These are phyloP conservation scores for Corythaixoides concolor DNA, from an alignment of 2,113 vertebrate species.

Conservation along the genomic window DNA sequence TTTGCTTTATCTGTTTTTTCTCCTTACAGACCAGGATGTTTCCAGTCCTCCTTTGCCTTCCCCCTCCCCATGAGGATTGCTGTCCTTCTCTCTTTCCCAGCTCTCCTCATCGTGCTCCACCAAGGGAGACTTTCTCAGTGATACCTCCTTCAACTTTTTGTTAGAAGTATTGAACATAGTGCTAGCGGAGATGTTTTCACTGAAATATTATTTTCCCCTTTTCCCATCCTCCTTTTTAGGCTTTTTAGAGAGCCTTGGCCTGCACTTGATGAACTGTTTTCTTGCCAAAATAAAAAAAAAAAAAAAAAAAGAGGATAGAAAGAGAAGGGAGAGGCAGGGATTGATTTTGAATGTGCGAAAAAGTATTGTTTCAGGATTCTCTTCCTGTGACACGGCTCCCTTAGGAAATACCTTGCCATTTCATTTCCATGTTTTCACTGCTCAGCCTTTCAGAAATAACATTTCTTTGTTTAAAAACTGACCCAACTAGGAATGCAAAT, in stretches of 20 bases:
- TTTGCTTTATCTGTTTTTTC: not conserved
- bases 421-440: slow-evolving; percentile 16
- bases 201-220: not conserved
- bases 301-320: not conserved
- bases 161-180: not conserved
- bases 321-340: not conserved
- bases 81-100: not conserved
- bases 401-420: not conserved
- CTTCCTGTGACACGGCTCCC: not conserved
- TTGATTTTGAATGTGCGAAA: not conserved
- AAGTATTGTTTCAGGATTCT: slow-evolving; percentile 19
- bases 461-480: slow-evolving; percentile 14
- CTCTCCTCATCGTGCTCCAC: not conserved
- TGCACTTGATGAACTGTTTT: not conserved
- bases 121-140: not conserved
- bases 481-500: not conserved
- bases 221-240: not conserved
- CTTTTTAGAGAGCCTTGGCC: not conserved
- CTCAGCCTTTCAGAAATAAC: slow-evolving; percentile 2
- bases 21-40: not conserved
- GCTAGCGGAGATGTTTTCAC: not conserved
- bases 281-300: not conserved
- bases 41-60: not conserved
- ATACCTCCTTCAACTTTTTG: not conserved
- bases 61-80: not conserved